Percentiles rank a stretch among this genome's conserved stretches.
Evolutionary conservation across 2,888 invertebrate genomes (phyloP).

Genomic region (Blomia tropicalis): DNA sequence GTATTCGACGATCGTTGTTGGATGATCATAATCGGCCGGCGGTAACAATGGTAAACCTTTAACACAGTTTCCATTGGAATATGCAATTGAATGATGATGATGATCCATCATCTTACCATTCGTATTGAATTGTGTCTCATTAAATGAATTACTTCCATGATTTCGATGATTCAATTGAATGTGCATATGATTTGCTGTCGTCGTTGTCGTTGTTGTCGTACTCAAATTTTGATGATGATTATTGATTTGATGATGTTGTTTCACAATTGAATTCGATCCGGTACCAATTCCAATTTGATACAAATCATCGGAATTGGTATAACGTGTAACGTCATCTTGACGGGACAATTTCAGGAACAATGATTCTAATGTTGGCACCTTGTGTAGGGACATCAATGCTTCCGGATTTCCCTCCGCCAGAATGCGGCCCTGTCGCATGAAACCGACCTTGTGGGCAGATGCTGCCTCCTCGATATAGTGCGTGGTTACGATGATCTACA

Average conservation of each 20-base stretch:
- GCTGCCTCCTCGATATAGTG: conserved; percentile 86
- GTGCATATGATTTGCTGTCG: neutral
- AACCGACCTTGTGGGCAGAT: conserved; percentile 47
- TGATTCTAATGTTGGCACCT: conserved; percentile 52
- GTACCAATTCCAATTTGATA: too few relatives aligned
- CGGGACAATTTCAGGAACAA: conserved; percentile 65
- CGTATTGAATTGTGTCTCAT: too few relatives aligned
- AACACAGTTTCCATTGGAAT: neutral
- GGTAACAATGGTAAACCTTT: too few relatives aligned
- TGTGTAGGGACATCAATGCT: conserved; percentile 41
- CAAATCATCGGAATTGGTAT: too few relatives aligned
- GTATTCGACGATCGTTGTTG: too few relatives aligned
- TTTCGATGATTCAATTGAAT: neutral
- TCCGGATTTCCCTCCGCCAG: conserved; percentile 79
- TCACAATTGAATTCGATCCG: too few relatives aligned
- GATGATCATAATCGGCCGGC: too few relatives aligned
- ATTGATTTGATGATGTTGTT: too few relatives aligned
- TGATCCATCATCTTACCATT: too few relatives aligned
- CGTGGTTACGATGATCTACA: conserved; percentile 47
- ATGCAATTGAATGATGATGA: neutral
- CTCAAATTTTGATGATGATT: too few relatives aligned
- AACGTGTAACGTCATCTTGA: conserved; percentile 30
- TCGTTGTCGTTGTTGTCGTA: neutral
- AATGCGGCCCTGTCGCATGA: conserved; percentile 78
- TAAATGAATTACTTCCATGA: too few relatives aligned